phyloP scores from a whole-genome alignment of 1,140 invertebrate species.

The Trachymyrmex septentrionalis region DNA sequence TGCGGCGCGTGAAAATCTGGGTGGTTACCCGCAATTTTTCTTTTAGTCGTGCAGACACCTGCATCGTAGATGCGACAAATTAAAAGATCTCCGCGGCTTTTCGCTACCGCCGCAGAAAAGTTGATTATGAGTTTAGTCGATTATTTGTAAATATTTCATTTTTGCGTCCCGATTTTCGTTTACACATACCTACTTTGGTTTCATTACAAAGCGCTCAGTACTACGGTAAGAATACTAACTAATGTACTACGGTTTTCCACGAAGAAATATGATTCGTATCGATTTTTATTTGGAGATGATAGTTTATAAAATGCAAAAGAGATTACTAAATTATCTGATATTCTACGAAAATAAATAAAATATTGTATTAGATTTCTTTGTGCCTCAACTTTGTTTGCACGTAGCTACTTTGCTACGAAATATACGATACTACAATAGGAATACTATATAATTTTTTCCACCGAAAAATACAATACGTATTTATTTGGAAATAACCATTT shows the following conservation, averaged over 20 bases:
- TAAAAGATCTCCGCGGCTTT: conserved; percentile 23
- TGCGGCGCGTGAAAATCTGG: conserved; percentile 34
- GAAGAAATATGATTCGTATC: not conserved
- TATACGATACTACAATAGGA: no score
- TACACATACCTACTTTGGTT: not conserved
- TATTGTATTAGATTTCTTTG: not conserved
- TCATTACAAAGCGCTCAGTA: not conserved
- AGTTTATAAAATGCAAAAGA: not conserved
- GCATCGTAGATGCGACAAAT: conserved; percentile 22
- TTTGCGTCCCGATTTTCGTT: not conserved
- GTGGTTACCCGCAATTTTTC: conserved; percentile 46
- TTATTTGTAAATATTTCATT: conserved; percentile 54
- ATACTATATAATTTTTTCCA: no score
- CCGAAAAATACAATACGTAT: no score
- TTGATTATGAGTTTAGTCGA: conserved; percentile 34
- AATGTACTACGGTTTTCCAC: no score
- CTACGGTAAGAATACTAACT: no score
- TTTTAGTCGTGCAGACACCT: conserved; percentile 14
- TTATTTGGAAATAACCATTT: not conserved
- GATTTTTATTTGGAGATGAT: not conserved
- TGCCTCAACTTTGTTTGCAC: no score
- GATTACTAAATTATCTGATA: not conserved
- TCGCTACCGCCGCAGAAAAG: not conserved
- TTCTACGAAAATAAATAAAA: not conserved
- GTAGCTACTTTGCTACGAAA: no score